phyloP scores from a whole-genome alignment of 2,888 invertebrate species.

The Muscina levida region DNA sequence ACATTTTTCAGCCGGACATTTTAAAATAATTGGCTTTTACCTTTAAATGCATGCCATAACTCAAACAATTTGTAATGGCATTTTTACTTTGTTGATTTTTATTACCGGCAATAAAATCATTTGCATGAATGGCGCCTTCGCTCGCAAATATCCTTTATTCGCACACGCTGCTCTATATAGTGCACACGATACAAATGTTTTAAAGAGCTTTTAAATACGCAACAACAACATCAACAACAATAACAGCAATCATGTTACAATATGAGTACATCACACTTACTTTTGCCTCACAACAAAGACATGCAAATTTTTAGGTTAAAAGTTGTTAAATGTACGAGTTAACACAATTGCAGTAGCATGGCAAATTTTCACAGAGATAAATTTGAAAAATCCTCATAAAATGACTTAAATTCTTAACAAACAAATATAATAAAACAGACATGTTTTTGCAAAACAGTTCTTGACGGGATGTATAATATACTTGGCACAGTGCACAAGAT shows the following conservation, averaged over 20 bases:
- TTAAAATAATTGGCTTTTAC: slow-evolving; percentile 25
- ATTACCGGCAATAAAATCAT: slow-evolving; percentile 25
- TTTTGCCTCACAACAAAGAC: slow-evolving; percentile 8
- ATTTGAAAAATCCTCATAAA: not conserved
- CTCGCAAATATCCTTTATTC: not conserved
- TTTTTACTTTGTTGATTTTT: slow-evolving; percentile 29
- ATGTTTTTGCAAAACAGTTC: too few species aligned
- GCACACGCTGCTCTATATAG: not conserved
- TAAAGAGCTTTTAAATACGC: slow-evolving; percentile 17
- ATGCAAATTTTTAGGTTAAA: slow-evolving; percentile 25
- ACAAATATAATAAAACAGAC: not conserved
- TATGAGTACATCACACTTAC: not conserved
- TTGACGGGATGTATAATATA: too few species aligned
- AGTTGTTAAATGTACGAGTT: slow-evolving; percentile 13
- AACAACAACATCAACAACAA: not conserved
- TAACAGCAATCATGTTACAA: not conserved
- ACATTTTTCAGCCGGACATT: slow-evolving; percentile 1
- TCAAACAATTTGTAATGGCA: slow-evolving; percentile 24
- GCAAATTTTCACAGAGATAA: not conserved
- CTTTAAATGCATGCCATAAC: slow-evolving; percentile 12
- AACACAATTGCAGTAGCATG: not conserved
- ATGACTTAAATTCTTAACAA: not conserved
- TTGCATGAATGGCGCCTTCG: slow-evolving; percentile 1
- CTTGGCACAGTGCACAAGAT: too few species aligned
- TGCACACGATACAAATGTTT: not conserved